A percentile compares a stretch with the other conserved stretches of the same genome.
phyloP scores from a whole-genome alignment of 2,888 invertebrate genomes.

The Lasiommata megera region DNA sequence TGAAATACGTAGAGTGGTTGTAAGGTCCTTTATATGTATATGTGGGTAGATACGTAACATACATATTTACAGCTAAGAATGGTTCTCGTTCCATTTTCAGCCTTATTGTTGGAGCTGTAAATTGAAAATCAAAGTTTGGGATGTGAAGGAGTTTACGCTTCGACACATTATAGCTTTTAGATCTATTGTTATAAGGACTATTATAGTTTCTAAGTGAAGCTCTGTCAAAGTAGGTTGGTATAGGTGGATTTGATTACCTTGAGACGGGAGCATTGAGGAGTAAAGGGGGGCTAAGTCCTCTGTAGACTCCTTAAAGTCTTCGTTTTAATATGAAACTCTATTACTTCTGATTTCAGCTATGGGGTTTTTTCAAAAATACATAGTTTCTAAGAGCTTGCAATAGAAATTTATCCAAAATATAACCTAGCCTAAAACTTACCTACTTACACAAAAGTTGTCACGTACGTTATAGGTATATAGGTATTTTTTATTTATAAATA shows the following conservation, averaged over 20 bases:
- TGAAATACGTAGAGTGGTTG: slow-evolving; percentile 23
- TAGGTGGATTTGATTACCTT: background rate
- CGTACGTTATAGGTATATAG: too few species aligned
- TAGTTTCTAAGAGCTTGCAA: too few species aligned
- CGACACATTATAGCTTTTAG: slow-evolving; percentile 3
- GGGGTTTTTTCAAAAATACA: too few species aligned
- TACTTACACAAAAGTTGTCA: too few species aligned
- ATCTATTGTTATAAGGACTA: slow-evolving; percentile 3
- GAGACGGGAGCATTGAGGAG: slow-evolving; percentile 1
- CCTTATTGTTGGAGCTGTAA: slow-evolving; percentile 5
- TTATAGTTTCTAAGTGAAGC: background rate
- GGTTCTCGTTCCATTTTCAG: background rate
- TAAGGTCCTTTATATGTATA: slow-evolving; percentile 15
- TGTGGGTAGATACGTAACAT: slow-evolving; percentile 1
- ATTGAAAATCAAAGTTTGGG: background rate
- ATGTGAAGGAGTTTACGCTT: background rate
- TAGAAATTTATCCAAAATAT: too few species aligned
- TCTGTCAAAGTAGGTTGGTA: background rate
- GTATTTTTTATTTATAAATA: too few species aligned
- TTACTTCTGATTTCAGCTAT: too few species aligned
- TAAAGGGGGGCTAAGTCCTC: background rate
- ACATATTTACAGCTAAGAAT: slow-evolving; percentile 4
- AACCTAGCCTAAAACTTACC: too few species aligned
- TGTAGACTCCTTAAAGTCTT: background rate
- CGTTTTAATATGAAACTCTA: too few species aligned